Percentiles rank a stretch among this genome's conserved stretches.
Conservation (phyloP, 2,888 invertebrate genomes). For the Rhaphigaster nebulosa region DNA sequence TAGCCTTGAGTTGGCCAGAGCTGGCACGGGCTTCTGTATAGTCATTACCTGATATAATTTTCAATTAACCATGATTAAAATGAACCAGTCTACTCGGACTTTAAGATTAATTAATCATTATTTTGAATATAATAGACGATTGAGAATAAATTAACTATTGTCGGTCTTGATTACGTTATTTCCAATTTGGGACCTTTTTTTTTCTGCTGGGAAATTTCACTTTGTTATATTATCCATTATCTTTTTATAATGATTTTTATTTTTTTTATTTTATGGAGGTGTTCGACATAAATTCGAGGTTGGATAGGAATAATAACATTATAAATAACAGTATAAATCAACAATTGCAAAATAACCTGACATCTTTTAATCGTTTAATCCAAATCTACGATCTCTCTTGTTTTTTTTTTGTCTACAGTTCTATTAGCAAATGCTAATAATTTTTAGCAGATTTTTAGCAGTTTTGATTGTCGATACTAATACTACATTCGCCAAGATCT, state of each 20-base stretch:
- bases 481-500: no score
- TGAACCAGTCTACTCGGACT: not conserved
- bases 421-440: no score
- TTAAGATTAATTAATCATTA: not conserved
- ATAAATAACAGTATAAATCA: no score
- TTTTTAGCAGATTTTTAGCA: no score
- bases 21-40: not conserved
- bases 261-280: not conserved
- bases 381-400: no score
- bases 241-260: not conserved
- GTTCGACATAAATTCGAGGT: no score
- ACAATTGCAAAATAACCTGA: no score
- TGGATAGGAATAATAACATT: no score
- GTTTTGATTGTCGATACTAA: no score
- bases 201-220: not conserved
- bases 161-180: not conserved
- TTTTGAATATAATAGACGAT: not conserved
- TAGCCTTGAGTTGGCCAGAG: not conserved
- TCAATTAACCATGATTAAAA: not conserved
- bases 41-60: not conserved
- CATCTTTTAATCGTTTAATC: no score
- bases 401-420: no score
- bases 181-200: not conserved
- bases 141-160: not conserved
- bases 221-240: not conserved